A percentile compares a stretch with the other conserved stretches of the same genome.
These are phyloP conservation scores for Branchipolynoe longqiensis DNA, from an alignment of 2,888 invertebrate genomes.

Conservation along the genomic window DNA sequence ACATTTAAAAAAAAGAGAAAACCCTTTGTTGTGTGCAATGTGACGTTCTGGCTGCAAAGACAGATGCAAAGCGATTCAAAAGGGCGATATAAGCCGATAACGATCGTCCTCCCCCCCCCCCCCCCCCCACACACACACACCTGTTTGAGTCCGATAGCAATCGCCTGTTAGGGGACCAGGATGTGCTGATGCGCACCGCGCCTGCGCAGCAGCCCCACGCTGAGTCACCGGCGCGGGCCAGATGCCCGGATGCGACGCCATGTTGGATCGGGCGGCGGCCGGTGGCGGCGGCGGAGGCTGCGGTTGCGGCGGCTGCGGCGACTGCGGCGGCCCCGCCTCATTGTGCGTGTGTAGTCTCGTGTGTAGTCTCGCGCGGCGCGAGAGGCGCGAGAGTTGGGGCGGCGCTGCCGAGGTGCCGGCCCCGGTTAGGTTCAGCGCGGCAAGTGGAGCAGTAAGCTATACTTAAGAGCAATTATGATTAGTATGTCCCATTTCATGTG, in stretches of 20 bases:
- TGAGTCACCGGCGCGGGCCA: slow-evolving; percentile 33
- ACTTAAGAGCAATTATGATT: slow-evolving; percentile 46
- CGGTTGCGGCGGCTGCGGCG: too few species aligned
- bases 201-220: not conserved
- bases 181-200: not conserved
- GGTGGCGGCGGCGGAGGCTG: not conserved
- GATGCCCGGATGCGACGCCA: slow-evolving; percentile 54
- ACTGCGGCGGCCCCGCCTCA: too few species aligned
- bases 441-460: slow-evolving; percentile 40
- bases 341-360: slow-evolving; percentile 17
- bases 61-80: slow-evolving; percentile 40
- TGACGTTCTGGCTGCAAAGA: not conserved
- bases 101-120: slow-evolving; percentile 29
- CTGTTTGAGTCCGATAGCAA: slow-evolving; percentile 43
- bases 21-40: not conserved
- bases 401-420: not conserved
- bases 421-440: not conserved
- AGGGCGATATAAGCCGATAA: slow-evolving; percentile 18
- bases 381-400: not conserved
- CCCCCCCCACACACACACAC: too few species aligned
- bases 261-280: slow-evolving; percentile 5
- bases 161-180: slow-evolving; percentile 9
- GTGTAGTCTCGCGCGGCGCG: too few species aligned
- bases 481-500: slow-evolving; percentile 46
- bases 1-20: slow-evolving; percentile 33